Base-by-base conservation (phyloP, 2,888 invertebrate species). In the Acronicta leporina region DNA sequence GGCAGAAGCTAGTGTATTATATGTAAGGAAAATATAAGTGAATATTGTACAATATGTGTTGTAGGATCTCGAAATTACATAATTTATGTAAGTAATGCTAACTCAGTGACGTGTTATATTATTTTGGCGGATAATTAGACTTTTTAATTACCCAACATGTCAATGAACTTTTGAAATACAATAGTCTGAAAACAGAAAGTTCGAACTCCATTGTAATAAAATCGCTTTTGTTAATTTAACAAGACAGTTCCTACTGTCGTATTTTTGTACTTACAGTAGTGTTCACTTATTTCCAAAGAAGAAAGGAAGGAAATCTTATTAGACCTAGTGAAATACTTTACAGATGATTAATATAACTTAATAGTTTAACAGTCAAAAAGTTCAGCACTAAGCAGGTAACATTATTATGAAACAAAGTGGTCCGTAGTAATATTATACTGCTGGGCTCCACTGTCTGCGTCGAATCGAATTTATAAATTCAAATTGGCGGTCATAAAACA, bases 151-250 rank as follows among this genome's bases (percentile, higher is more conserved):
- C 52, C 13, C 43, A 46, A 62, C 15, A 66, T 55, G 75, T 74
- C 71, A 73, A 74, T 35, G 80, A 77, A 70, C 81, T 75, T 68
- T 63, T 54, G 20, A 44, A 63, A 50, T 50, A 49, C 58, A 73
- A 55, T 57, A 68, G 60, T 58, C 60, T 66, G 38, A 63, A 74
- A 60, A 64, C 43, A 67, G 74, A 75, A 79, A 79, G 77, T 74
- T 57, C 52, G 55, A 63, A 65, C 64, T 46, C 59, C 55, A 70
- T 78, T 75, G 69, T 79, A 65, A 55, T 70, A 38, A 38, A n/a
- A n/a, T 20, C 33, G 13, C 41, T 40, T 7, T 65, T 62, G 41
- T 54, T 60, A 15, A 47, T 56, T 58, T 57, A 41, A 25, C 43
- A 41, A 52, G 40, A 40, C 5, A 20, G 5, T 44, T 27, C n/a